Evolutionary conservation across 2,888 invertebrate genomes (phyloP), one percentile per base, ranked within the genome.

Genomic region (Eupithecia centaureata): DNA sequence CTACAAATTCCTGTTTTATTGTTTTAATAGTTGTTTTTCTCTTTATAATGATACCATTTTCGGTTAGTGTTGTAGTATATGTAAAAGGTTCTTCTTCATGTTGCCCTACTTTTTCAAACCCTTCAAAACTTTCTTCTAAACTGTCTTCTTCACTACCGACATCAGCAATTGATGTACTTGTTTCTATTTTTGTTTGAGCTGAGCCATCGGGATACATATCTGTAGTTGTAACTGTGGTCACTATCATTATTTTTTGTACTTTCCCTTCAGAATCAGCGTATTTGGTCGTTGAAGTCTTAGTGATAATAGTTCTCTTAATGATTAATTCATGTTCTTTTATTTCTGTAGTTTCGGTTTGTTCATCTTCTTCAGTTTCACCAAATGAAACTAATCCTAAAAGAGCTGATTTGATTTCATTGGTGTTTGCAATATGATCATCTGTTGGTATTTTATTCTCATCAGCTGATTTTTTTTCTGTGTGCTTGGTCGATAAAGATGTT

Each of bases 1-100:
- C 88, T 58, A 76, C 73, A 67, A 80, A 90, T 63, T 82, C 79
- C 75, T 90, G 86, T 69, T 77, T 82, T 5, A 74, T 82, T 4
- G 86, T 86, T 5, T 83, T 87, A 0, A 84, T 80, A 13, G 86
- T 89, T 13, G 61, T 87, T 77, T 86, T 88, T 73, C 92, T 82
- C 61, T 81, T 83, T 12, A 92, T 84, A 13, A 67, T 35, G 15
- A 82, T 65, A 63, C 84, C 86, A 72, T 86, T 82, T 75, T 89
- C 88, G 35, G 63, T 74, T 1, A 90, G 54, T 15, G 73, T 79
- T 73, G 86, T 81, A 18, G 72, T 73, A 65, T 84, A 77, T 42
- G 81, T 84, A 1, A 78, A 79, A 4, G 81, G 79, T 22, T 85
- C 80, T 74, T 84, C 83, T 64, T 80, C 76, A 12, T 88, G 85